Conservation (phyloP, 2,888 invertebrate species). For the Apamea crenata region DNA sequence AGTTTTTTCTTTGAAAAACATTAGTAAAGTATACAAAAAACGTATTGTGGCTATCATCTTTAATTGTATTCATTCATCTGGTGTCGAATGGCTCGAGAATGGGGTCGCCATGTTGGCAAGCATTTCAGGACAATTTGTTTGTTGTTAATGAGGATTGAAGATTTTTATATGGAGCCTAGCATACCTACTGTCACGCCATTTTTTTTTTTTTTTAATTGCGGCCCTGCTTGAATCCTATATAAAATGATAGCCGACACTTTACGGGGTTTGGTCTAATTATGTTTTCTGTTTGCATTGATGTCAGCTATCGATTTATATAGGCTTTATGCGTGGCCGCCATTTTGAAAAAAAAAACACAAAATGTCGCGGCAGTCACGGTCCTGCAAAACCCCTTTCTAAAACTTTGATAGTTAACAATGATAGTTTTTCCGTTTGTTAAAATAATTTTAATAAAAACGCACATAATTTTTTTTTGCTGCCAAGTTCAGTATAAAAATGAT, state of each 20-base stretch:
- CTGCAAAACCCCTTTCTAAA: too few species aligned
- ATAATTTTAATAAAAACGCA: background rate
- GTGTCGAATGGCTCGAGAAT: conserved; percentile 43
- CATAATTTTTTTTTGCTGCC: background rate
- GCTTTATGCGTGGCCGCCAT: too few species aligned
- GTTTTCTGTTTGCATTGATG: too few species aligned
- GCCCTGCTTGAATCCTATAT: too few species aligned
- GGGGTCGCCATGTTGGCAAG: conserved; percentile 28
- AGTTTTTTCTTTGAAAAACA: conserved; percentile 49
- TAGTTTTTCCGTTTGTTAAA: background rate
- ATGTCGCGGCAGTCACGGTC: too few species aligned
- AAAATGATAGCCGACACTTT: too few species aligned
- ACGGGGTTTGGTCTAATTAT: too few species aligned
- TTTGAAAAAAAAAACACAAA: too few species aligned
- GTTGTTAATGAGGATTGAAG: background rate
- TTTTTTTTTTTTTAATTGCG: too few species aligned
- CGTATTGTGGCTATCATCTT: conserved; percentile 52
- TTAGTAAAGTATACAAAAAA: conserved; percentile 57
- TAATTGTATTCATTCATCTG: conserved; percentile 58
- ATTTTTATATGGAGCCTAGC: too few species aligned
- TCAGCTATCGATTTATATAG: too few species aligned
- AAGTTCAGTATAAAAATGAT: background rate
- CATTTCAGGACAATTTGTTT: conserved; percentile 20
- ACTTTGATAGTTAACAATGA: background rate
- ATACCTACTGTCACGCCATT: too few species aligned